Evolutionary conservation across 2,113 vertebrate species (phyloP).

Genomic region (Burhinus bistriatus): DNA sequence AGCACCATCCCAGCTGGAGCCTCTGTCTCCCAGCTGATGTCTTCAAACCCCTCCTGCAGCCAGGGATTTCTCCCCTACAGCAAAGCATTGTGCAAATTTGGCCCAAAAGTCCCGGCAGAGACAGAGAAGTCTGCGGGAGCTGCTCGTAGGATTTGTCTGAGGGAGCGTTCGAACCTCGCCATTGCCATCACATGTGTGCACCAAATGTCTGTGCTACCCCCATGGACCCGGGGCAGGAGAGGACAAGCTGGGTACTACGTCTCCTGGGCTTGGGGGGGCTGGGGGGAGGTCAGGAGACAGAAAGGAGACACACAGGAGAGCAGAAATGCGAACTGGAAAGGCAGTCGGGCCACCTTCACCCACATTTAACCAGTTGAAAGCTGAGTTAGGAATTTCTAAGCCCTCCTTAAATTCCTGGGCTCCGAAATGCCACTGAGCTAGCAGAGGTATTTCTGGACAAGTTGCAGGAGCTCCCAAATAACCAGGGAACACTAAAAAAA

Average conservation of each 20-base stretch:
- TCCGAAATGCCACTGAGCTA: not conserved
- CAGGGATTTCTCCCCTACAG: not conserved
- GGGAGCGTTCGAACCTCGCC: accelerated
- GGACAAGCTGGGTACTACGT: not conserved
- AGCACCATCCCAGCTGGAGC: not conserved
- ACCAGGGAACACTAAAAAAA: constrained; percentile 41
- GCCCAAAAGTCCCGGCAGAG: not conserved
- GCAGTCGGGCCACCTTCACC: not conserved
- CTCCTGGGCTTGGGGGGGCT: not conserved
- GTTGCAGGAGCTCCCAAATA: constrained; percentile 57
- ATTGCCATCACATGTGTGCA: not conserved
- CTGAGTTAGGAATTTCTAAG: not conserved
- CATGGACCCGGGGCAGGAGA: accelerated
- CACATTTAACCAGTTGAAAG: not conserved
- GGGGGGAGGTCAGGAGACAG: not conserved
- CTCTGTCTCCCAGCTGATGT: not conserved
- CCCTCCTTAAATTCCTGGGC: constrained; percentile 36
- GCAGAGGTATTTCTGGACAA: constrained; percentile 53
- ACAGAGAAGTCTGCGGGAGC: not conserved
- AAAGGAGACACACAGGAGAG: not conserved
- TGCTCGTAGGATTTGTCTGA: not conserved
- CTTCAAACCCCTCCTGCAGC: not conserved
- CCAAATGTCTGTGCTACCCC: not conserved
- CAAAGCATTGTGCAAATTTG: not conserved
- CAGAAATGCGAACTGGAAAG: not conserved